phyloP scores from a whole-genome alignment of 2,113 vertebrate genomes.

The Gavialis gangeticus region DNA sequence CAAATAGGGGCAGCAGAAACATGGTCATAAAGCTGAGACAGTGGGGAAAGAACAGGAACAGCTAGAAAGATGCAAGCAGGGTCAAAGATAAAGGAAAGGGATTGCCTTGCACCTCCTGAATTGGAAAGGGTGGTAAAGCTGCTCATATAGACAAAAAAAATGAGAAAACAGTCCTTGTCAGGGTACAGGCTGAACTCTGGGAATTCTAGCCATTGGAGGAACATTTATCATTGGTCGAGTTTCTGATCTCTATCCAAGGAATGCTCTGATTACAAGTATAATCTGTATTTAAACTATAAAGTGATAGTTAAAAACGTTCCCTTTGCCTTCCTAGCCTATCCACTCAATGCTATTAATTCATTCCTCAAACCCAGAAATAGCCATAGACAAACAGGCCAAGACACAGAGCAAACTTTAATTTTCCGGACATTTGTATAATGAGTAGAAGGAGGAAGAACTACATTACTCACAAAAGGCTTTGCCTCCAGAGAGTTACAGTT shows the following conservation, averaged over 20 bases:
- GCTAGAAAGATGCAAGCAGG: neutral
- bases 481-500: neutral
- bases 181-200: neutral
- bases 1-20: neutral
- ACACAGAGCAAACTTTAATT: neutral
- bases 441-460: neutral
- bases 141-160: neutral
- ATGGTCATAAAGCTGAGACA: neutral
- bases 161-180: neutral
- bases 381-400: neutral
- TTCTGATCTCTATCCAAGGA: neutral
- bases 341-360: neutral
- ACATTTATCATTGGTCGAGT: neutral
- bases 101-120: conserved; percentile 29
- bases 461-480: neutral
- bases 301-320: neutral
- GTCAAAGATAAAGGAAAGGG: conserved; percentile 6
- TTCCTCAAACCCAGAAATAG: neutral
- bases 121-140: conserved; percentile 45
- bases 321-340: neutral
- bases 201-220: neutral
- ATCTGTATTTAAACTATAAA: neutral
- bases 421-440: conserved; percentile 24
- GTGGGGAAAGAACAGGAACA: neutral
- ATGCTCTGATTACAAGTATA: neutral